These are phyloP conservation scores for Clistopyga incitator DNA, from an alignment of 2,888 invertebrate species.

Conservation along the genomic window DNA sequence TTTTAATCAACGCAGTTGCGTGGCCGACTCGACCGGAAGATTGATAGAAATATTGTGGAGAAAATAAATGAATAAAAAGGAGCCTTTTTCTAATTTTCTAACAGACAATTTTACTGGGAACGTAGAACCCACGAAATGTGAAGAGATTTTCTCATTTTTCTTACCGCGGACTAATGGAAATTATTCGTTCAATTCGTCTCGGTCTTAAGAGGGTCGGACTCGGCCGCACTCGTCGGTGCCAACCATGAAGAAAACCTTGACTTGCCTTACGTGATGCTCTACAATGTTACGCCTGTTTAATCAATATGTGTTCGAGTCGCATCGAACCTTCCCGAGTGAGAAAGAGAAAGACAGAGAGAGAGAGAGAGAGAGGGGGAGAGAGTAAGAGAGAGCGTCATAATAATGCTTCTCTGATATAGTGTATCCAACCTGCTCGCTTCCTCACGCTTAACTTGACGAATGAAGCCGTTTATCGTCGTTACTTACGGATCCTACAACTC, in stretches of 20 bases:
- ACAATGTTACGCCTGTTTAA: constrained; percentile 61
- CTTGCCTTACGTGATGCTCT: constrained; percentile 43
- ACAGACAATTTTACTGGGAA: neutral
- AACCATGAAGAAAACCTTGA: constrained; percentile 7
- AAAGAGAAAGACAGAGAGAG: constrained; percentile 26
- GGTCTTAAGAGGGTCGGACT: constrained; percentile 12
- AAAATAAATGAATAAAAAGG: constrained; percentile 9
- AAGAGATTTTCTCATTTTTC: constrained; percentile 2
- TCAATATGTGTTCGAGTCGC: constrained; percentile 62
- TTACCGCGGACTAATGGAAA: constrained; percentile 4
- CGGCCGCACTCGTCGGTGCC: neutral
- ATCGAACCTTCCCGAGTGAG: constrained; percentile 38
- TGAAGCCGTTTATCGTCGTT: constrained; percentile 47
- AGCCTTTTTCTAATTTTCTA: constrained; percentile 1
- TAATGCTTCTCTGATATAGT: constrained; percentile 43
- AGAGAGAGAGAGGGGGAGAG: neutral
- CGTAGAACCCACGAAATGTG: neutral
- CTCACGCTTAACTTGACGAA: constrained; percentile 21
- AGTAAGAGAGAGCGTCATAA: constrained; percentile 33
- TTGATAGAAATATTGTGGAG: constrained; percentile 22
- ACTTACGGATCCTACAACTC: constrained; percentile 23
- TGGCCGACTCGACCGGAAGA: constrained; percentile 38
- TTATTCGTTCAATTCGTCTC: constrained; percentile 40
- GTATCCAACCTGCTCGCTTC: constrained; percentile 30
- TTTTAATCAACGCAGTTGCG: neutral